These are phyloP conservation scores for Pangasius macronema DNA, from an alignment of 2,797 vertebrate species.

Conservation along the genomic window DNA sequence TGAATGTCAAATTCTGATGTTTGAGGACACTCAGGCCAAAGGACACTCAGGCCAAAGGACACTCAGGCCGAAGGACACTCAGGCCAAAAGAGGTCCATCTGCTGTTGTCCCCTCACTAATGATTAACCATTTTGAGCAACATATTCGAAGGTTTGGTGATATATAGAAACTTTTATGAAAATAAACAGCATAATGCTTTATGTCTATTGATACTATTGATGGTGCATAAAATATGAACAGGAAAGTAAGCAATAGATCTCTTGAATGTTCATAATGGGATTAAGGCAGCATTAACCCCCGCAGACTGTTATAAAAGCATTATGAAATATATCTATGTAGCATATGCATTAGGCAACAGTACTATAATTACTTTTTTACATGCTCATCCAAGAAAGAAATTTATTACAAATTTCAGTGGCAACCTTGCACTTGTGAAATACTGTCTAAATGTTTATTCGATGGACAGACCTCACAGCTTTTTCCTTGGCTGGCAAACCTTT, in stretches of 20 bases:
- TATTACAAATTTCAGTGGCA: not conserved
- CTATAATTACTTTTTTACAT: not conserved
- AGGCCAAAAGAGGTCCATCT: not conserved
- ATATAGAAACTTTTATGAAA: too few species aligned
- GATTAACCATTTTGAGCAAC: conserved; percentile 12
- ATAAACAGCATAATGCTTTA: not conserved
- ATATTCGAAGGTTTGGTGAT: not conserved
- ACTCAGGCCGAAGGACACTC: not conserved
- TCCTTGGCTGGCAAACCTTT: not conserved
- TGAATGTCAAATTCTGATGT: not conserved
- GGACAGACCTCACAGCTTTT: not conserved
- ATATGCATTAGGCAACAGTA: not conserved
- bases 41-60: not conserved
- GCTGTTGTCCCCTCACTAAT: not conserved
- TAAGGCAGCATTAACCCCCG: not conserved
- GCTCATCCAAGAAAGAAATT: not conserved
- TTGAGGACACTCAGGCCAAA: not conserved
- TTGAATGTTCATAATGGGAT: too few species aligned
- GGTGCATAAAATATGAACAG: not conserved
- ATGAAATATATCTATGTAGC: not conserved
- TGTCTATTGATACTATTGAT: not conserved
- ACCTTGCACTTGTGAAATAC: not conserved
- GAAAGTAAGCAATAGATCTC: not conserved
- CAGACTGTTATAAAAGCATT: not conserved
- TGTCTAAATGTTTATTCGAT: not conserved